Percentiles rank a stretch among this genome's conserved stretches.
Evolutionary conservation across 2,888 invertebrate genomes (phyloP).

Genomic region (Acleris laterana): DNA sequence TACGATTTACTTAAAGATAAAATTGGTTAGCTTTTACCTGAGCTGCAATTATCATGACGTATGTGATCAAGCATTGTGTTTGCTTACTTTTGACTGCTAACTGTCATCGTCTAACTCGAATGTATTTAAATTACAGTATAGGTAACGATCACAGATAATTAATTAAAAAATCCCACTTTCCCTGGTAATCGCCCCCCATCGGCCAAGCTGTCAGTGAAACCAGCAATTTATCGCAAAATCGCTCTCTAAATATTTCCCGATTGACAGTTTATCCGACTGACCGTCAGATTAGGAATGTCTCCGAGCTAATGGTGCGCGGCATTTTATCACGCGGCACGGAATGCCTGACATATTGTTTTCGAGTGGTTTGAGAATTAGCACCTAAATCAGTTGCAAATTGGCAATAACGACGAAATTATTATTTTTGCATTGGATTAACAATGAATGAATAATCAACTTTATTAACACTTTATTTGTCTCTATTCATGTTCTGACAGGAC

Average conservation of each 20-base stretch:
- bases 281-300: slow-evolving; percentile 48
- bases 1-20: slow-evolving; percentile 33
- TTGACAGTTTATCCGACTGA: slow-evolving; percentile 56
- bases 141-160: background rate
- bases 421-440: too few relatives aligned
- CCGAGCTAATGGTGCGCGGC: slow-evolving; percentile 54
- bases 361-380: slow-evolving; percentile 16
- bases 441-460: too few relatives aligned
- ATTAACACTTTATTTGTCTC: too few relatives aligned
- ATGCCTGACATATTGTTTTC: slow-evolving; percentile 24
- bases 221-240: slow-evolving; percentile 43
- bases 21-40: slow-evolving; percentile 17
- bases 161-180: slow-evolving; percentile 4
- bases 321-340: slow-evolving; percentile 51
- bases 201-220: slow-evolving; percentile 29
- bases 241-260: slow-evolving; percentile 53
- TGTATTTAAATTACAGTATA: background rate
- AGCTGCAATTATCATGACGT: background rate
- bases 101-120: background rate
- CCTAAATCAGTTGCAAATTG: background rate
- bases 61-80: too few relatives aligned
- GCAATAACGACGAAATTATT: too few relatives aligned
- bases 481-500: too few relatives aligned
- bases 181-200: background rate
- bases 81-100: too few relatives aligned